Percentiles rank a stretch among this genome's conserved stretches.
These are phyloP conservation scores for Morinoia aosen DNA, from an alignment of 2,888 invertebrate genomes.

Conservation along the genomic window DNA sequence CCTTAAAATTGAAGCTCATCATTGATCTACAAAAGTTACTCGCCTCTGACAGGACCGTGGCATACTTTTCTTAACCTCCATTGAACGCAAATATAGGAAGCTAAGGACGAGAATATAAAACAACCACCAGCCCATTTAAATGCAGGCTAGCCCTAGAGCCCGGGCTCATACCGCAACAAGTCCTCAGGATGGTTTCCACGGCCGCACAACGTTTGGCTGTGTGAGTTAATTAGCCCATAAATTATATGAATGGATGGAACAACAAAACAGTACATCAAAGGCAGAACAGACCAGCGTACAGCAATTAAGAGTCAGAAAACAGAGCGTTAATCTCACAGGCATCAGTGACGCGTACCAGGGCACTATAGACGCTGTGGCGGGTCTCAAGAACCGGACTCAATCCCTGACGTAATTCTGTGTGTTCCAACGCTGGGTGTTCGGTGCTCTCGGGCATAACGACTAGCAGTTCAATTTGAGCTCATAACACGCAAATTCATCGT, in stretches of 20 bases:
- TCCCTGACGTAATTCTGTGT: not conserved
- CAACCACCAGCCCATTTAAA: not conserved
- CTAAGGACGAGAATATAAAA: not conserved
- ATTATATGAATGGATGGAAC: not conserved
- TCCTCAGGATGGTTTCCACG: not conserved
- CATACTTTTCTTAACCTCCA: not conserved
- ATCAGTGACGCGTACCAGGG: not conserved
- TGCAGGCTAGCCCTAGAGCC: not conserved
- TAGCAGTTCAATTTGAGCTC: not conserved
- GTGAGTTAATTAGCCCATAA: not conserved
- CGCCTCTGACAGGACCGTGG: not conserved
- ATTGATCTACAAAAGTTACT: not conserved
- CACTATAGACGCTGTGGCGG: not conserved
- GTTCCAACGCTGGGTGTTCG: not conserved
- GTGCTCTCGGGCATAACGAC: not conserved
- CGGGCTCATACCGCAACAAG: not conserved
- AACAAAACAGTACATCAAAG: conserved; percentile 10
- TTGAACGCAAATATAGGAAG: not conserved
- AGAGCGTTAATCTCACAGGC: not conserved
- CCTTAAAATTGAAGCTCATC: not conserved
- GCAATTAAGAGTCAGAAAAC: not conserved
- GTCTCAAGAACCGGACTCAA: not conserved
- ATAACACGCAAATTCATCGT: too few relatives aligned
- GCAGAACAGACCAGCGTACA: not conserved
- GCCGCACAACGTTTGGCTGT: not conserved